Evolutionary conservation across 2,113 vertebrate genomes (phyloP).

Genomic region (Neotoma lepida): DNA sequence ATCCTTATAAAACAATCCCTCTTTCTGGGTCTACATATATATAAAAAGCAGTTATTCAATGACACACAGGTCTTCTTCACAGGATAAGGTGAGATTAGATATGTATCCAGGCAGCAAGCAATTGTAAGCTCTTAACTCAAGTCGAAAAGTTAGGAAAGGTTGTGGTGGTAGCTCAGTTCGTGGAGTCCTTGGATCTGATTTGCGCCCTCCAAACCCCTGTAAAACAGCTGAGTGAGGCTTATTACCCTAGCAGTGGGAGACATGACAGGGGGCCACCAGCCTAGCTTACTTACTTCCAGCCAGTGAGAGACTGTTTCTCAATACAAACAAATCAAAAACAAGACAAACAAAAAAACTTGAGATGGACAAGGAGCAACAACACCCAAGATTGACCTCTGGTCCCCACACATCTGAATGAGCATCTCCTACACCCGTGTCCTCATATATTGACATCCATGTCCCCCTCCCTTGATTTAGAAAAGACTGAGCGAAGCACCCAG

Average conservation of each 20-base stretch:
- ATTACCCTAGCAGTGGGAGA: not conserved
- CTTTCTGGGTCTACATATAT: not conserved
- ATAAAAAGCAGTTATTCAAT: not conserved
- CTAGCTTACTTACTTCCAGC: not conserved
- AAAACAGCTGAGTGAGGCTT: not conserved
- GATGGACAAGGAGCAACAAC: rapidly evolving
- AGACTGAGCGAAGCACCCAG: not conserved
- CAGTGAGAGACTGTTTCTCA: not conserved
- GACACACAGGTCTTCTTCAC: not conserved
- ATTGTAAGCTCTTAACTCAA: constrained; percentile 19
- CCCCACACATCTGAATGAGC: not conserved
- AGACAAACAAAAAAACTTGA: not conserved
- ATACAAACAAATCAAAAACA: not conserved
- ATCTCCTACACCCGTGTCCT: not conserved
- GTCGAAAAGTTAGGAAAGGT: not conserved
- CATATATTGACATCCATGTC: not conserved
- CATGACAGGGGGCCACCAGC: not conserved
- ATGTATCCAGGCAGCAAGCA: not conserved
- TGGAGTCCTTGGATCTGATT: not conserved
- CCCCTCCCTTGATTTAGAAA: not conserved
- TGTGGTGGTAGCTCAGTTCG: not conserved
- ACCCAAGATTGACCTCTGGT: too few species aligned
- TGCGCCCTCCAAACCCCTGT: not conserved
- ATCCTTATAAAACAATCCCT: not conserved
- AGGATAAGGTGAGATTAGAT: constrained; percentile 8